Conservation (phyloP, 1,140 invertebrate genomes). For the Papilio dardanus region DNA sequence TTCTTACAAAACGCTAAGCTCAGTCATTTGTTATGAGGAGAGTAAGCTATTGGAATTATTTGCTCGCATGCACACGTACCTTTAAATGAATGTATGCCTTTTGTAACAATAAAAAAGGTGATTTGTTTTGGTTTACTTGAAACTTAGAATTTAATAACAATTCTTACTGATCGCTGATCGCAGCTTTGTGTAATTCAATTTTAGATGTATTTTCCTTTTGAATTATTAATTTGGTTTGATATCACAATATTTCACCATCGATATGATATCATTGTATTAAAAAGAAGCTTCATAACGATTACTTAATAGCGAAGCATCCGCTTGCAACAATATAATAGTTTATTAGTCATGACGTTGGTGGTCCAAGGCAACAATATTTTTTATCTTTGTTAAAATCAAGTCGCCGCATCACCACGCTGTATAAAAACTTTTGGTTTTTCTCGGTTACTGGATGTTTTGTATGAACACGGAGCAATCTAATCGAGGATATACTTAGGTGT, state of each 20-base stretch:
- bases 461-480: conserved; percentile 30
- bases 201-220: not conserved
- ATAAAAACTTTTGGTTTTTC: conserved; percentile 44
- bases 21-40: not conserved
- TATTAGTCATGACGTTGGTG: conserved; percentile 30
- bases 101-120: not conserved
- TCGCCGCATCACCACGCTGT: conserved; percentile 42
- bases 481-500: conserved; percentile 20
- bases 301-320: not conserved
- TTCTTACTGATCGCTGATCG: no score
- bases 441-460: conserved; percentile 43
- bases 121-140: not conserved
- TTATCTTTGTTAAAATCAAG: conserved; percentile 41
- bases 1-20: not conserved
- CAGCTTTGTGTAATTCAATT: no score
- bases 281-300: conserved; percentile 11
- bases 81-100: not conserved
- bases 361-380: conserved; percentile 38
- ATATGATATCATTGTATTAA: not conserved
- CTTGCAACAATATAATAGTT: conserved; percentile 19
- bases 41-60: conserved; percentile 10
- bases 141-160: not conserved
- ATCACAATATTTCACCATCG: not conserved
- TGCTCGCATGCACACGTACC: not conserved
- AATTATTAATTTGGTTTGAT: not conserved